These are phyloP conservation scores for Euclidia mi DNA, from an alignment of 2,888 invertebrate genomes.

Conservation along the genomic window DNA sequence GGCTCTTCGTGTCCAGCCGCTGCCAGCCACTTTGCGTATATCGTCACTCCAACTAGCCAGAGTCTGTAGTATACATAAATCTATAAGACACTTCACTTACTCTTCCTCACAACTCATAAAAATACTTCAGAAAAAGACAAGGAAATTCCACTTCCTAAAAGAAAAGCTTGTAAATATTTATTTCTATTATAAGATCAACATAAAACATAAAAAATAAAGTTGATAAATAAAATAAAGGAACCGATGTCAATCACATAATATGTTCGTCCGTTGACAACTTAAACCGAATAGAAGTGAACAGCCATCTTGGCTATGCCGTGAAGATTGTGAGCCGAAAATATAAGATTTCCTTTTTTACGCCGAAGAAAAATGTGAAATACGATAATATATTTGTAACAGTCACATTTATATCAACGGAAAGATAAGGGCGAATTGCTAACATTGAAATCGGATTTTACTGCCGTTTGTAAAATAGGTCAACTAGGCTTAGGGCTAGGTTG, in stretches of 20 bases:
- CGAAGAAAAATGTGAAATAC: neutral
- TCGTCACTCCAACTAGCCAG: too few relatives aligned
- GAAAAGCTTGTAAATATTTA: slow-evolving; percentile 12
- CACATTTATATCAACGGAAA: neutral
- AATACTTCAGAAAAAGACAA: neutral
- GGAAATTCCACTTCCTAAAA: neutral
- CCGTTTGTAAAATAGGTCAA: too few relatives aligned
- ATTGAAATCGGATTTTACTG: too few relatives aligned
- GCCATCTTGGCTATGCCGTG: neutral
- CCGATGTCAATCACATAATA: slow-evolving; percentile 42
- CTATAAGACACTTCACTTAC: too few relatives aligned
- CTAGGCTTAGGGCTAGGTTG: too few relatives aligned
- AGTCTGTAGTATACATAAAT: too few relatives aligned
- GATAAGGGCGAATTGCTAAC: too few relatives aligned
- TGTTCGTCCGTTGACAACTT: slow-evolving; percentile 32
- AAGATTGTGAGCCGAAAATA: slow-evolving; percentile 6
- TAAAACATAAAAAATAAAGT: slow-evolving; percentile 17
- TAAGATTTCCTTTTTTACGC: neutral
- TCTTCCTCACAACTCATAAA: too few relatives aligned
- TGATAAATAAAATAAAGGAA: slow-evolving; percentile 35
- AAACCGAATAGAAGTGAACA: slow-evolving; percentile 23
- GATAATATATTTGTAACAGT: neutral
- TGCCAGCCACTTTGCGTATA: too few relatives aligned
- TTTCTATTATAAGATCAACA: slow-evolving; percentile 12
- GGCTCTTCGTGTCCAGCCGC: too few relatives aligned